phyloP scores from a whole-genome alignment of 2,113 vertebrate species.

The Corythoichthys intestinalis region DNA sequence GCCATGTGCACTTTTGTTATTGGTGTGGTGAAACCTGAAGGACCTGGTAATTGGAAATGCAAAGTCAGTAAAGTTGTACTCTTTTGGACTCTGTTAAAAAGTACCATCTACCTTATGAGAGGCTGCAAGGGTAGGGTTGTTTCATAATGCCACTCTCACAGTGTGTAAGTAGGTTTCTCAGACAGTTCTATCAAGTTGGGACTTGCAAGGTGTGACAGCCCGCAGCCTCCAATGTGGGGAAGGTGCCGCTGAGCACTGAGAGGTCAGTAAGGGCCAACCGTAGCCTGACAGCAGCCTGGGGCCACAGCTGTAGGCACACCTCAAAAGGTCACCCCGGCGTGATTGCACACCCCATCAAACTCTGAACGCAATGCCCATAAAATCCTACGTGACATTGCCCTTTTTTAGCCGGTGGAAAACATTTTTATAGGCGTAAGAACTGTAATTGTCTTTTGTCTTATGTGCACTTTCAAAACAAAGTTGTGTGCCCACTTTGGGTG shows the following conservation, averaged over 20 bases:
- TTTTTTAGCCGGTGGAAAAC: conserved; percentile 13
- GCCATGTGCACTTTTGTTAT: too few species aligned
- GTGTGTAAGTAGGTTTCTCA: conserved; percentile 19
- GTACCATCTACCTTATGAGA: background rate
- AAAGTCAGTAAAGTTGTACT: background rate
- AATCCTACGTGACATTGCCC: conserved; percentile 18
- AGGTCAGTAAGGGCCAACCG: conserved; percentile 44
- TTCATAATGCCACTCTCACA: conserved; percentile 4
- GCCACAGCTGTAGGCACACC: conserved; percentile 54
- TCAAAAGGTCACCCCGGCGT: conserved; percentile 50
- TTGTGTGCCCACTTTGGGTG: background rate
- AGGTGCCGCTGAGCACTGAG: conserved; percentile 31
- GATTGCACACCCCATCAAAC: conserved; percentile 41
- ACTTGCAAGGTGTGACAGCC: conserved; percentile 42
- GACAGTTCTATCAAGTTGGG: conserved; percentile 23
- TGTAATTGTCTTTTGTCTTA: background rate
- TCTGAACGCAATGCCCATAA: conserved; percentile 20
- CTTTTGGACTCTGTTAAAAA: background rate
- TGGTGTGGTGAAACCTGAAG: too few species aligned
- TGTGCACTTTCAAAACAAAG: conserved; percentile 1
- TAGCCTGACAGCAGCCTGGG: conserved; percentile 49
- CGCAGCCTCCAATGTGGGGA: conserved; percentile 36
- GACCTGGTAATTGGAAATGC: background rate
- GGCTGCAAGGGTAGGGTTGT: background rate
- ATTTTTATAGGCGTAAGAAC: background rate